Conservation (phyloP, 2,113 vertebrate species). For the Mobula birostris region DNA sequence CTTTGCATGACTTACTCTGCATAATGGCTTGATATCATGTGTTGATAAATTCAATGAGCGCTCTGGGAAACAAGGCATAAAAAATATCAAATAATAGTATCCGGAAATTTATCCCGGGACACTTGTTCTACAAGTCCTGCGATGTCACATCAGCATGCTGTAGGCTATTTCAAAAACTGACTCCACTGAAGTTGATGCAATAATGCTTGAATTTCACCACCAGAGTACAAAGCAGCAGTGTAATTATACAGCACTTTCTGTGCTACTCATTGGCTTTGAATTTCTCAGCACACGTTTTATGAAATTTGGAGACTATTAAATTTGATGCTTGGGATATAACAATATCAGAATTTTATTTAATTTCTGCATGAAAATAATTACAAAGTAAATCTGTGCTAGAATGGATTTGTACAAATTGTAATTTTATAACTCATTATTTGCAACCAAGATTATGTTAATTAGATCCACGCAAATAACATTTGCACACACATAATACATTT, state of each 20-base stretch:
- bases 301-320: background rate
- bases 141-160: too few relatives aligned
- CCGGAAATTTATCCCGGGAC: too few relatives aligned
- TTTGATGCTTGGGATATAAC: background rate
- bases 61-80: background rate
- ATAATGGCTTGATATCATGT: background rate
- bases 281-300: background rate
- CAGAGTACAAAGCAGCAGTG: too few relatives aligned
- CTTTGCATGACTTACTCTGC: background rate
- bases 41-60: background rate
- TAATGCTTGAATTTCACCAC: too few relatives aligned
- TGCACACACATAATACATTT: background rate
- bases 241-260: too few relatives aligned
- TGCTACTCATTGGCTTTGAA: too few relatives aligned
- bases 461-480: background rate
- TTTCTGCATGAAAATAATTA: background rate
- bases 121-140: too few relatives aligned
- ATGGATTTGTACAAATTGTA: background rate
- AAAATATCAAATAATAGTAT: background rate
- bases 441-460: background rate
- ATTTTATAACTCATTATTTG: background rate
- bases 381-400: background rate
- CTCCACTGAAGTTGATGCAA: too few relatives aligned
- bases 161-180: too few relatives aligned
- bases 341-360: background rate